A percentile compares a stretch with the other conserved stretches of the same genome.
Conservation (phyloP, 2,113 vertebrate species). For the Leucopsar rothschildi region DNA sequence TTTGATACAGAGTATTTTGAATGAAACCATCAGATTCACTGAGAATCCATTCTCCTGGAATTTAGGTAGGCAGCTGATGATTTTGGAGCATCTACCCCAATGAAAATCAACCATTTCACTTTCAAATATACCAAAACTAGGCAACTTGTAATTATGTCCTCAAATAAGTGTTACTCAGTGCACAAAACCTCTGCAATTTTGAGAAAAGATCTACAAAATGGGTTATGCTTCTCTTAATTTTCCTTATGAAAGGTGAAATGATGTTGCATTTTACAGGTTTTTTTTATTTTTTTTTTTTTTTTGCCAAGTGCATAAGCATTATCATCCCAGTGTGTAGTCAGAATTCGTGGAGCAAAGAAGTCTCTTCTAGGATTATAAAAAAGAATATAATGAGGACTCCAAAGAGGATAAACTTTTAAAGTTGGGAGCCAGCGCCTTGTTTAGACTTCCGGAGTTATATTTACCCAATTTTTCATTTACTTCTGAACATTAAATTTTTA, state of each 20-base stretch:
- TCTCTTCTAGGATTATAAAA: not conserved
- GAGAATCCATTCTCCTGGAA: not conserved
- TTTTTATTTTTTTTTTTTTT: not conserved
- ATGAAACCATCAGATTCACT: not conserved
- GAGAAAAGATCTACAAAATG: not conserved
- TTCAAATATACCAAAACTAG: not conserved
- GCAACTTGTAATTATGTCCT: not conserved
- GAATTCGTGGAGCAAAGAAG: not conserved
- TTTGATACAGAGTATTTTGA: not conserved
- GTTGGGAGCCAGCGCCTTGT: not conserved
- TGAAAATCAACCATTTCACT: not conserved
- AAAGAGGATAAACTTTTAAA: not conserved
- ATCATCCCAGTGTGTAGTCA: not conserved
- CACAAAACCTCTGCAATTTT: not conserved
- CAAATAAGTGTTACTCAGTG: not conserved
- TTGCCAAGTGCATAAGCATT: not conserved
- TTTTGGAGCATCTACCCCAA: not conserved
- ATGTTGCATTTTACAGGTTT: not conserved
- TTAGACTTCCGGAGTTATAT: slow-evolving; percentile 11
- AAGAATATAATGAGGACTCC: not conserved
- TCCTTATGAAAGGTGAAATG: not conserved
- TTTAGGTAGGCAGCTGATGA: not conserved
- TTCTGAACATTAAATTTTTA: not conserved
- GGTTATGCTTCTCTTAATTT: not conserved
- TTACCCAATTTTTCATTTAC: slow-evolving; percentile 7